Evolutionary conservation across 2,113 vertebrate species (phyloP).

Genomic region (Perca fluviatilis): DNA sequence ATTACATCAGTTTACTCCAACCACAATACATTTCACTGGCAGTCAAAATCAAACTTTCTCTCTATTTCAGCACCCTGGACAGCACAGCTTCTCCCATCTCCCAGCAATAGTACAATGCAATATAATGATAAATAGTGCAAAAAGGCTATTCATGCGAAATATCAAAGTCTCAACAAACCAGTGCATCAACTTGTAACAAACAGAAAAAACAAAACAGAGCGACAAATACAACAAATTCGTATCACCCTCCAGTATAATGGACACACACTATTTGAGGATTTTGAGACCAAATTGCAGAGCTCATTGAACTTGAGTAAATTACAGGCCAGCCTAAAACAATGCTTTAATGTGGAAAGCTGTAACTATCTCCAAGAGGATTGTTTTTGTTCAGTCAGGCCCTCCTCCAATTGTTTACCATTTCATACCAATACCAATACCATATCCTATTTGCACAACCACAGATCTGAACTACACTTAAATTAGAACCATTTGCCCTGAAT

Average conservation of each 20-base stretch:
- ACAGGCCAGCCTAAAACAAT: background rate
- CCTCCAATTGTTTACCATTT: background rate
- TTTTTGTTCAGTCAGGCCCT: background rate
- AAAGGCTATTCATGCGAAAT: background rate
- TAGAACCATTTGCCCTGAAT: background rate
- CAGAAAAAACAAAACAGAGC: background rate
- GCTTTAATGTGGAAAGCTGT: background rate
- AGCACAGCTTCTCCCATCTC: constrained; percentile 11
- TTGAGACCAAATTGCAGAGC: background rate
- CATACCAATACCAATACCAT: background rate
- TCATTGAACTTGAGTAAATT: background rate
- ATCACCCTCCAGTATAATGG: background rate
- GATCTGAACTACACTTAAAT: background rate
- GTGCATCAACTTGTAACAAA: background rate
- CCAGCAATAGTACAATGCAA: background rate
- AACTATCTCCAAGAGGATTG: background rate
- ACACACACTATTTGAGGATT: background rate
- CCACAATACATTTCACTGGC: background rate
- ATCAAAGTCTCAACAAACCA: background rate
- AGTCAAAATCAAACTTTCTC: background rate
- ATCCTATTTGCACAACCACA: background rate
- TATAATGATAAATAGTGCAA: background rate
- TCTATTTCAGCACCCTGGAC: constrained; percentile 49
- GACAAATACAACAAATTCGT: background rate
- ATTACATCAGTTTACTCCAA: background rate